Base-by-base conservation (phyloP, 1,140 invertebrate species). In the Rhysida immarginata region DNA sequence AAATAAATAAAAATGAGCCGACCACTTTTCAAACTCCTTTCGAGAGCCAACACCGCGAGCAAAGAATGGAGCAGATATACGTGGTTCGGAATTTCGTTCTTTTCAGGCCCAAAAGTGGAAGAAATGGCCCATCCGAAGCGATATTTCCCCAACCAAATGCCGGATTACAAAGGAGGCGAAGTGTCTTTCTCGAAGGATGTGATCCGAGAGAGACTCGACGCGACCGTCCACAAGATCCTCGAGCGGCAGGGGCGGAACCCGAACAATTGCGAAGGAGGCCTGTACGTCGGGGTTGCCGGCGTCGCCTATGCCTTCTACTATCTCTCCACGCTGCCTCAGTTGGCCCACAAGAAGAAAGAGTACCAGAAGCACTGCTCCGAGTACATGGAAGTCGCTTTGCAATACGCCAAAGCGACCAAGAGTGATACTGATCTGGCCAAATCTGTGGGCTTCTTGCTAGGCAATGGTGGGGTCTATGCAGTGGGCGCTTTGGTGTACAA, bases 221-320 rank as follows among this genome's bases (percentile, higher is more conserved):
- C 45, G 16, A 58, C 61, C 23, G 49, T 58, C 25, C 43, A 26
- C 1, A 53, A 58, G 2, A 55, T 62, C 58, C 11, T 46, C 61
- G 18, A 60, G 46, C 29, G 65, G 65, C 41, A 50, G 56, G 18
- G 51, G 64, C 46, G 57, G 54, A 24, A 59, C 5, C 52, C 63
- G 13, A 41, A 60, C 1, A 66, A 71, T 25, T 67, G 67, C 55
- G 72, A 74, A 66, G 71, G 72, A 1, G 72, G 74, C 5, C 55
- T 76, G 2, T 77, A 77, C 62, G 68, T 74, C 20, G 75, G 75
- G 2, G 61, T 68, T 26, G 63, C 69, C 16, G 75, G 75, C 11
- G 63, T 74, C 2, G 66, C 69, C 3, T 77, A 76, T 56, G 71
- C 70, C 68, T 68, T 71, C 45, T 67, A 70, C 41, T 70, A 72